Evolutionary conservation across 2,113 vertebrate species (phyloP).

Genomic region (Esox niger): DNA sequence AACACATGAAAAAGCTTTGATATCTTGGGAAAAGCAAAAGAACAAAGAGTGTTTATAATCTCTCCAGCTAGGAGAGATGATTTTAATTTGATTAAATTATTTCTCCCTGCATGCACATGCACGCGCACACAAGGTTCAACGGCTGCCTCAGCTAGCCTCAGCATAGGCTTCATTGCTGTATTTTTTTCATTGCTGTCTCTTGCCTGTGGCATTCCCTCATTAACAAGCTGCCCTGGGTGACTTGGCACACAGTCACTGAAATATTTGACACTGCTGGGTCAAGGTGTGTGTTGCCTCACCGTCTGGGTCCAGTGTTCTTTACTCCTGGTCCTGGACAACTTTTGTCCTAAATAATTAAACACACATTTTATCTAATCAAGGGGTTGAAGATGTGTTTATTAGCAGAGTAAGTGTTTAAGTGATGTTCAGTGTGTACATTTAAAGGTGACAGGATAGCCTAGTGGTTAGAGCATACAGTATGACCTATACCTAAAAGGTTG

Average conservation of each 20-base stretch:
- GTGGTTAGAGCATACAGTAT: too few species aligned
- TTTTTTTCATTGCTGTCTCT: not conserved
- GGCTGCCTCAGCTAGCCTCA: constrained; percentile 2
- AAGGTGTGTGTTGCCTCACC: not conserved
- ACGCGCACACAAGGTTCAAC: constrained; percentile 4
- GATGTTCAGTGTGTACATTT: too few species aligned
- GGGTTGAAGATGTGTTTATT: too few species aligned
- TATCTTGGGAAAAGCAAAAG: constrained; percentile 26
- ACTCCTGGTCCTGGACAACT: too few species aligned
- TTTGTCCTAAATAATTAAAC: too few species aligned
- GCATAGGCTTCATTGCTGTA: not conserved
- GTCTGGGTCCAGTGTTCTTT: too few species aligned
- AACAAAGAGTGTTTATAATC: constrained; percentile 29
- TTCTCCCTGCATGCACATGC: not conserved
- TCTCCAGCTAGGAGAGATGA: constrained; percentile 14
- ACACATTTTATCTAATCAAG: too few species aligned
- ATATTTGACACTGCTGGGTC: not conserved
- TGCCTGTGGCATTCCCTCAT: constrained; percentile 17
- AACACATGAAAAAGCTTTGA: constrained; percentile 34
- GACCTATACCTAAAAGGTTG: too few species aligned
- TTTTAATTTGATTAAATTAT: constrained; percentile 32
- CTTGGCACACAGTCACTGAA: constrained; percentile 1
- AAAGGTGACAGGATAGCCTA: too few species aligned
- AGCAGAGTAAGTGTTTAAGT: too few species aligned
- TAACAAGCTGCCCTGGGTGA: constrained; percentile 4